Base-by-base conservation (phyloP, 2,888 invertebrate species). In the Tetragnatha montana region DNA sequence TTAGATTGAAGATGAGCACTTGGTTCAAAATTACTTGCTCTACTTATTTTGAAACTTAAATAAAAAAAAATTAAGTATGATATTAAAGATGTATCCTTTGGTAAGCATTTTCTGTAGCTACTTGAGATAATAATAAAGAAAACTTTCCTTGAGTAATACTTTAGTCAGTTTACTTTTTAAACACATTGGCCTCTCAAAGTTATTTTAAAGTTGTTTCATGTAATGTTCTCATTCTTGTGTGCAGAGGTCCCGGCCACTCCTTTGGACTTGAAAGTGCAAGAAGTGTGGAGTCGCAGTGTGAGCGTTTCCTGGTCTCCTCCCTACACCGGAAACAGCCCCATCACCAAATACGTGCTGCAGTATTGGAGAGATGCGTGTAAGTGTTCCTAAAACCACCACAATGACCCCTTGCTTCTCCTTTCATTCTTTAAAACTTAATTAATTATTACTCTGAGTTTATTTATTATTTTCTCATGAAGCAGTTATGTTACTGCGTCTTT, bases 161-260 rank as follows among this genome's bases (percentile, higher is more conserved):
- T 35, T 35, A 4, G 4, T 35, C 35, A 35, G 35, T 35, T 35
- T 35, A 35, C 35, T 35, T 35, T 35, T 35, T 35, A 35, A 35
- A 1, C 35, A 35, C 35, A 35, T 35, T 35, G 35, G 35, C 4
- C 35, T 35, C 35, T 35, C 35, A 35, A 2, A 35, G 35, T 35
- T 35, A 35, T 35, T 35, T 35, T 35, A 2, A 35, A 2, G 35
- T 35, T 35, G 35, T 35, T 4, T 35, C 4, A 35, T 35, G 35
- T 4, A 35, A 35, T 35, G 35, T 35, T 35, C 4, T 35, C 35
- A 35, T 35, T 35, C 60, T 60, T 60, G 12, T 10, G 12, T 19
- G n/a, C 88, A 91, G 92, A 92, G 81, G 91, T 91, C 49, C 92
- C 92, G 10, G 91, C 91, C 1, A 85, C 91, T 70, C 92, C 92